These are phyloP conservation scores for Apamea crenata DNA, from an alignment of 2,888 invertebrate genomes.

Conservation along the genomic window DNA sequence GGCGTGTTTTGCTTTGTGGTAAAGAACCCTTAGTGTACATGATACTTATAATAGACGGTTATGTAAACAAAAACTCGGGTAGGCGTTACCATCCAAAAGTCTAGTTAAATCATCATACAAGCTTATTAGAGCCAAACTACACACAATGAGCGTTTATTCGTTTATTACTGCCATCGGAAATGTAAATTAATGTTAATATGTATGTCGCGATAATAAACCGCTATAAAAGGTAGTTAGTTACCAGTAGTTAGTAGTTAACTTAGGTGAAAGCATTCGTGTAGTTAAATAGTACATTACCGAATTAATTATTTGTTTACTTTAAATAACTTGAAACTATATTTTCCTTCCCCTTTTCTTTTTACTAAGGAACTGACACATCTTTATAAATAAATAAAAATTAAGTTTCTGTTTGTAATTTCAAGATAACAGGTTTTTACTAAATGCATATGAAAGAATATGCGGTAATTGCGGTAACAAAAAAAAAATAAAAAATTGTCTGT, in stretches of 20 bases:
- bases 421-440: too few species aligned
- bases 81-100: slow-evolving; percentile 15
- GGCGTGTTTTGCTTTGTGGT: too few species aligned
- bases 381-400: too few species aligned
- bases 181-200: slow-evolving; percentile 84
- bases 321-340: not conserved
- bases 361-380: not conserved
- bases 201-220: slow-evolving; percentile 79
- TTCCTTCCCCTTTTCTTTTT: not conserved
- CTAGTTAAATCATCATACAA: slow-evolving; percentile 47
- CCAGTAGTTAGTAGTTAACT: slow-evolving; percentile 31
- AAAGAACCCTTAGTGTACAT: not conserved
- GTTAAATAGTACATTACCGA: slow-evolving; percentile 6
- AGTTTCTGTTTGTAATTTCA: too few species aligned
- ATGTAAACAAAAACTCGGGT: slow-evolving; percentile 5
- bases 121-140: slow-evolving; percentile 61
- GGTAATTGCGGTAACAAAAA: too few species aligned
- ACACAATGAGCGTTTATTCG: slow-evolving; percentile 69
- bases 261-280: slow-evolving; percentile 46
- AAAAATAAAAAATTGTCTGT: too few species aligned
- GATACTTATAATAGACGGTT: not conserved
- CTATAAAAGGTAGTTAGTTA: slow-evolving; percentile 67
- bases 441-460: too few species aligned
- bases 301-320: slow-evolving; percentile 35
- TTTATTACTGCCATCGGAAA: slow-evolving; percentile 80